These are phyloP conservation scores for Ethmia dodecea DNA, from an alignment of 2,888 invertebrate species.

Conservation along the genomic window DNA sequence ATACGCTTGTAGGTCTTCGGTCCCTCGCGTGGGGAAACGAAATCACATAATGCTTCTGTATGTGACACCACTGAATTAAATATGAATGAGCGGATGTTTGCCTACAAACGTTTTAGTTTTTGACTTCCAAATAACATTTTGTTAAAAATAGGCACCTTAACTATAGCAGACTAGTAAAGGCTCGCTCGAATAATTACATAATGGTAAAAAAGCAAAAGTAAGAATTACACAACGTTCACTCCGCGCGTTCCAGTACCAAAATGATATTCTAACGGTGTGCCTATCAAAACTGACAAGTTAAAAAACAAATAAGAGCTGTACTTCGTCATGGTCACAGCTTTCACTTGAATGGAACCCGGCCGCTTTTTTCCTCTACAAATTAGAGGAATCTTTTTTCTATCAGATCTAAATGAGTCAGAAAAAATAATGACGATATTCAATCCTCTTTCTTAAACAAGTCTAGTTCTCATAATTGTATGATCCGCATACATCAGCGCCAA, in stretches of 20 bases:
- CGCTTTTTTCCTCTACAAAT: constrained; percentile 13
- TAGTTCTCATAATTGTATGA: not conserved
- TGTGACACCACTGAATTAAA: constrained; percentile 11
- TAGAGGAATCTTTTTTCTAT: constrained; percentile 4
- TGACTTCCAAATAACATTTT: too few species aligned
- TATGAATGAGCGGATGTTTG: constrained; percentile 19
- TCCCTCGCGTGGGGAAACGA: constrained; percentile 21
- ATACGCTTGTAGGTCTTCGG: constrained; percentile 30
- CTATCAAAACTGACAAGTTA: constrained; percentile 23
- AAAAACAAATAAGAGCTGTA: constrained; percentile 25
- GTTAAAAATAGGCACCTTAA: too few species aligned
- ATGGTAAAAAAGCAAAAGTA: constrained; percentile 15
- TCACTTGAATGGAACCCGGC: constrained; percentile 28
- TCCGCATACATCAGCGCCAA: constrained; percentile 13
- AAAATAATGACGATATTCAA: too few species aligned
- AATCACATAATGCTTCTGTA: constrained; percentile 12
- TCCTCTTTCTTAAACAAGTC: not conserved
- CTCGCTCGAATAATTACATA: constrained; percentile 10
- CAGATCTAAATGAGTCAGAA: constrained; percentile 2
- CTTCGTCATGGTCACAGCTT: constrained; percentile 27
- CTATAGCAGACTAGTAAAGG: too few species aligned
- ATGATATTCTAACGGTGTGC: constrained; percentile 16
- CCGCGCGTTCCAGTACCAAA: constrained; percentile 15
- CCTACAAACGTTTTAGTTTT: constrained; percentile 6
- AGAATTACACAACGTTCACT: constrained; percentile 22